Evolutionary conservation across 2,888 invertebrate species (phyloP).

Genomic region (Chirona hameri): DNA sequence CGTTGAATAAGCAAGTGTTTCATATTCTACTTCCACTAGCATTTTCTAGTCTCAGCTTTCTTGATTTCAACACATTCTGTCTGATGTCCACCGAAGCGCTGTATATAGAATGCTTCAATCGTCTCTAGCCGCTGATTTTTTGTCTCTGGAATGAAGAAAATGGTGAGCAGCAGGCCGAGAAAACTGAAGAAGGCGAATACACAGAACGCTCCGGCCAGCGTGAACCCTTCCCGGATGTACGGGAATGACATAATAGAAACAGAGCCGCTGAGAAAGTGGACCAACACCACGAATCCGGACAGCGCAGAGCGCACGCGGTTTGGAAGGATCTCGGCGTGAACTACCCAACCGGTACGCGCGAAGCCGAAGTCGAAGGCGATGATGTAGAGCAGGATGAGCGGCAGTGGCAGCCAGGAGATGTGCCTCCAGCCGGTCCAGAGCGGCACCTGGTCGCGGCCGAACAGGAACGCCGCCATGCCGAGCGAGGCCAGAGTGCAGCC

Average conservation of each 20-base stretch:
- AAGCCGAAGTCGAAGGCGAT: conserved; percentile 14
- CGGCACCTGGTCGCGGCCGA: neutral
- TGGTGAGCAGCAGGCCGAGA: neutral
- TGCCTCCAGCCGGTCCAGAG: neutral
- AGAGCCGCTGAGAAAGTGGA: neutral
- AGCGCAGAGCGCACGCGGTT: conserved; percentile 2
- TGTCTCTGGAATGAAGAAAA: conserved; percentile 2
- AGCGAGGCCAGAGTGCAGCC: neutral
- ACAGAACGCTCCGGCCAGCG: neutral
- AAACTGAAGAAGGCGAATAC: neutral
- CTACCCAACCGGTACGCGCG: conserved; percentile 1
- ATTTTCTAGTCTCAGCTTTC: too few species aligned
- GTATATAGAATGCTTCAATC: neutral
- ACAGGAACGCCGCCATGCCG: neutral
- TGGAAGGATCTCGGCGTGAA: conserved; percentile 6
- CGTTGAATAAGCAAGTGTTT: too few species aligned
- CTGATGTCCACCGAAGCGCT: neutral
- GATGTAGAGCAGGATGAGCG: neutral
- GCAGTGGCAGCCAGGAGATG: conserved; percentile 5
- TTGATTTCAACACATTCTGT: too few species aligned
- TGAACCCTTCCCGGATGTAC: neutral
- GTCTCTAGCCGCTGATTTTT: conserved; percentile 1
- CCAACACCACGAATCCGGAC: neutral
- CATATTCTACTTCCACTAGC: too few species aligned
- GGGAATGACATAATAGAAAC: neutral